Evolutionary conservation across 2,888 invertebrate genomes (phyloP), one percentile per base, ranked within the genome.

Genomic region (Crossocerus cetratus): DNA sequence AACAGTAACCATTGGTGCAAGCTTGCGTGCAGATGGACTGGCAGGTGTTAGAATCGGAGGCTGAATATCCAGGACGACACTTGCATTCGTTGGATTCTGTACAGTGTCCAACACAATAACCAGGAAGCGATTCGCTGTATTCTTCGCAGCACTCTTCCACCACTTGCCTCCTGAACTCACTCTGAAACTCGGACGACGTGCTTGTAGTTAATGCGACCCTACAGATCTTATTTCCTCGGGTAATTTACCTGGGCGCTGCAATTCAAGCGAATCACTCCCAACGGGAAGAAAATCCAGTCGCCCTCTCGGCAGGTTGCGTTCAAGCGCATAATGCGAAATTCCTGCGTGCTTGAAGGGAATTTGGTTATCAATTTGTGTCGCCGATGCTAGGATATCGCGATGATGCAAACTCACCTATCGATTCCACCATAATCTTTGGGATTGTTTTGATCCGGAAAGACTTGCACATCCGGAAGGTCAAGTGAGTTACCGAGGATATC

Each of bases 11-110:
- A n/a, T 69, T 65, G 0, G 11, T 8, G 18, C 78, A 78, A 3
- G 0, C 16, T 0, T 43, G 2, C 0, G 14, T 8, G 3, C 84
- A 91, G 5, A 82, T 86, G 0, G 80, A 84, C 76, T 87, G 5
- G 78, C 76, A 58, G 82, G 85, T 55, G 69, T 22, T 32, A 1
- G 21, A 13, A 1, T 56, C 13, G 18, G 2, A 16, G 2, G 2
- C 1, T 11, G 42, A 80, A 76, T 91, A 74, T 11, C 66, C 66
- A 2, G 11, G 2, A n/a, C 89, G 85, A 59, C 86, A 86, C 4
- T 75, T 59, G 69, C 90, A 90, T 0, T 14, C 49, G 49, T 64
- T 61, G 1, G 61, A 56, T 1, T 1, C 53, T 13, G 3, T 18
- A 43, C 78, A 78, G 5, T 74, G 14, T 0, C 69, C 74, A 8